Base-by-base conservation (phyloP, 2,888 invertebrate species). In the Scotopteryx bipunctaria region DNA sequence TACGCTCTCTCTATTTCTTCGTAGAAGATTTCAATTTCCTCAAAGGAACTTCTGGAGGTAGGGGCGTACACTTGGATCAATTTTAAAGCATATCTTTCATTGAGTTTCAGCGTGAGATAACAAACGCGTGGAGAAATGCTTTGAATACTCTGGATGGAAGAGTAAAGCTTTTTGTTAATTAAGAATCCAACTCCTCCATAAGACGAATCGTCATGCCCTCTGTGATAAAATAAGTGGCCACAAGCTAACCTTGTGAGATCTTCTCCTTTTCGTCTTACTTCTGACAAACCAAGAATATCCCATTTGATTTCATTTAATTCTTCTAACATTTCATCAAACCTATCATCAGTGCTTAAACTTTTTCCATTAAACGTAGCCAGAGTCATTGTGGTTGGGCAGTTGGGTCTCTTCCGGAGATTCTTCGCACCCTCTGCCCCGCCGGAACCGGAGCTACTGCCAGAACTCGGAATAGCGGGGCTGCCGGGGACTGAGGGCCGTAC, bases 361-460 rank as follows among this genome's bases (percentile, higher is more conserved):
- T 19, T 36, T 13, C 3, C 9, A 13, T 15, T 25, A 15, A 41
- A 35, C 35, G 48, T 38, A 31, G 42, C 33, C 49, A 42, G 11
- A 37, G 49, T 43, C 43, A 31, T 6, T 19, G 27, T 48, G 8
- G 37, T 23, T 9, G 41, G 51, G 52, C 38, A 23, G 19, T 6
- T 5, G 19, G 19, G 19, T 5, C 4, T 19, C 21, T 40, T 41
- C 53, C 52, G 53, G 51, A 17, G 55, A 55, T 59, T 54, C 49
- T 59, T 58, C 9, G 53, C 57, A 61, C 55, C 56, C 55, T 42
- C 43, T 41, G 50, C 41, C 41, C 52, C 32, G 37, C 54, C 52
- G 54, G 53, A 29, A 52, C 55, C 53, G 5, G 5, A 54, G 23
- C 52, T 44, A 56, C 61, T 49, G 48, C 52, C 56, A 27, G 36